Conservation (phyloP, 2,888 invertebrate species). For the Campopleginae sp. region DNA sequence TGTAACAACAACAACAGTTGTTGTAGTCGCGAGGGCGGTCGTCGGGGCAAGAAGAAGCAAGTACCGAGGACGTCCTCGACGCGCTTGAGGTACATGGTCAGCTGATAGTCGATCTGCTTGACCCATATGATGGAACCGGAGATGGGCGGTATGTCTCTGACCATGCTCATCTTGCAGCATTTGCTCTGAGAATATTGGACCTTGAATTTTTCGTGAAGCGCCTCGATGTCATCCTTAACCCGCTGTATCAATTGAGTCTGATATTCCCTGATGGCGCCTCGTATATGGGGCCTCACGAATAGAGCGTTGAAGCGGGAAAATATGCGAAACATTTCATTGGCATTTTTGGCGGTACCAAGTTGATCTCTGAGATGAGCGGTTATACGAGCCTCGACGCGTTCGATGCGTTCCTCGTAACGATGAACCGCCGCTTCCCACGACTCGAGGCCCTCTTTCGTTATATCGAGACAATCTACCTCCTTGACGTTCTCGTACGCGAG, state of each 20-base stretch:
- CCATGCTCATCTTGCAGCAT: conserved; percentile 95
- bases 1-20: too few species aligned
- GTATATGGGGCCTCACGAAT: conserved; percentile 99
- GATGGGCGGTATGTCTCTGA: conserved; percentile 97
- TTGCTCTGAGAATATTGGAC: conserved; percentile 98
- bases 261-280: conserved; percentile 99
- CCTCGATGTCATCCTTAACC: conserved; percentile 99
- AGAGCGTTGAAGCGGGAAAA: conserved; percentile 99
- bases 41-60: too few species aligned
- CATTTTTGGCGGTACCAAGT: conserved; percentile 98
- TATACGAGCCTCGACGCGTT: conserved; percentile 98
- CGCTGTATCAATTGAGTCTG: conserved; percentile 99
- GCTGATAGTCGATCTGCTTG: conserved; percentile 98
- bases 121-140: conserved; percentile 99
- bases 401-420: conserved; percentile 98
- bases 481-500: conserved; percentile 99
- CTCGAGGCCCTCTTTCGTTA: conserved; percentile 97
- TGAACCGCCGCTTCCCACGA: conserved; percentile 99
- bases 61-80: conserved; percentile 99
- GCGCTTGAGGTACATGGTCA: conserved; percentile 97
- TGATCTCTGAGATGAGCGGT: conserved; percentile 99
- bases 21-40: too few species aligned
- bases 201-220: conserved; percentile 99
- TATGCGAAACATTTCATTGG: conserved; percentile 99
- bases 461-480: conserved; percentile 99